Percentiles rank a stretch among this genome's conserved stretches.
Conservation (phyloP, 2,113 vertebrate genomes). For the Dromiciops gliroides region DNA sequence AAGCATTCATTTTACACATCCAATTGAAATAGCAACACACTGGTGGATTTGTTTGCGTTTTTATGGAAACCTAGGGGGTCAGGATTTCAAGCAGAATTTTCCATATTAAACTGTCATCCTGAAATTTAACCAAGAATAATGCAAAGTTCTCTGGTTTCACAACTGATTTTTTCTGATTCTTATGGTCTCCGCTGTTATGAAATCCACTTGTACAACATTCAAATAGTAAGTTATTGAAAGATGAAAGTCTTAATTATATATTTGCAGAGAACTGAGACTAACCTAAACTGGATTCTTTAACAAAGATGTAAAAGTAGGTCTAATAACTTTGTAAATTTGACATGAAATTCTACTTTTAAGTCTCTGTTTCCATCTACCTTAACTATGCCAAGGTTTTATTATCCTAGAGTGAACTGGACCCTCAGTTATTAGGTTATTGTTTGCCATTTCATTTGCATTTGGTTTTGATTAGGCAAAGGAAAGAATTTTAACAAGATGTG, state of each 20-base stretch:
- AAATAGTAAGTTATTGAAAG: neutral
- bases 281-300: neutral
- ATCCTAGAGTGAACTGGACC: too few relatives aligned
- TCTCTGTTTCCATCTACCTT: accelerated
- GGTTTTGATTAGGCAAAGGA: neutral
- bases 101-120: neutral
- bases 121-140: neutral
- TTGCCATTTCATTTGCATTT: too few relatives aligned
- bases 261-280: neutral
- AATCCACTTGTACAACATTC: neutral
- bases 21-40: neutral
- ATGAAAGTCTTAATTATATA: neutral
- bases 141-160: neutral
- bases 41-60: neutral
- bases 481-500: neutral
- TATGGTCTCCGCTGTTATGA: neutral
- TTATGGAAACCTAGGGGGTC: neutral
- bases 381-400: neutral
- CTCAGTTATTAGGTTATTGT: neutral
- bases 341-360: neutral
- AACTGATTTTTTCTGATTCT: neutral
- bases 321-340: neutral
- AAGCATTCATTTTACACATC: neutral
- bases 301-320: neutral
- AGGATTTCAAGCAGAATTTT: neutral